Evolutionary conservation across 2,888 invertebrate species (phyloP).

Genomic region (Resseliella maxima): DNA sequence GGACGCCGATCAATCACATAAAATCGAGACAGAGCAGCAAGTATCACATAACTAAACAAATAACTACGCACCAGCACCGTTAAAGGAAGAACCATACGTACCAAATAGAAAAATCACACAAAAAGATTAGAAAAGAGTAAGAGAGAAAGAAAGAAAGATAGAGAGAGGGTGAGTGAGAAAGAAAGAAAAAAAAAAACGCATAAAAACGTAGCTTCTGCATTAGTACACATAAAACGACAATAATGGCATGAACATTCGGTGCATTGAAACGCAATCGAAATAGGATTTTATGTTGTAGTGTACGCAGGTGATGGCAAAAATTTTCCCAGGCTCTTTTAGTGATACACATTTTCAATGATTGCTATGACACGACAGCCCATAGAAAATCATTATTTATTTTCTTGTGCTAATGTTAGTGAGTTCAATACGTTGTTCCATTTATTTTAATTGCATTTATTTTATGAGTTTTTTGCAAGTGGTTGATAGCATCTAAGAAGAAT

Average conservation of each 20-base stretch:
- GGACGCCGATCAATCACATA: slow-evolving; percentile 28
- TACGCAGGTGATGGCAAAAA: slow-evolving; percentile 54
- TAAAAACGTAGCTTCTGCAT: slow-evolving; percentile 30
- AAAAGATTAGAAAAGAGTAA: neutral
- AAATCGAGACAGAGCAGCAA: slow-evolving; percentile 26
- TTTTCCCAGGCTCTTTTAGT: slow-evolving; percentile 28
- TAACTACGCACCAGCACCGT: slow-evolving; percentile 38
- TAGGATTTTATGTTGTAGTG: slow-evolving; percentile 20
- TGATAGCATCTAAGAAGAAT: slow-evolving; percentile 35
- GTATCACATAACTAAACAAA: slow-evolving; percentile 38
- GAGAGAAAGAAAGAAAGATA: neutral
- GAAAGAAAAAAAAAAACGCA: neutral
- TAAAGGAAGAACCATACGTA: neutral
- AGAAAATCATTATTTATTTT: slow-evolving; percentile 47
- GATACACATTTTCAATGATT: slow-evolving; percentile 14
- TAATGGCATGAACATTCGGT: slow-evolving; percentile 8
- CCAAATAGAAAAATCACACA: neutral
- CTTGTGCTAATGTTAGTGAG: neutral
- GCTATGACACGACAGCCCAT: slow-evolving; percentile 10
- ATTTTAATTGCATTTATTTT: slow-evolving; percentile 35
- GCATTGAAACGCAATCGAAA: slow-evolving; percentile 55
- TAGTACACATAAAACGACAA: neutral
- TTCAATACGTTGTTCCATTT: neutral
- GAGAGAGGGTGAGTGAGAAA: too few species aligned
- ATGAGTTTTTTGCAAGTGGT: slow-evolving; percentile 49